These are phyloP conservation scores for Mormyrops attenuatus DNA, from an alignment of 2,797 vertebrate genomes.

Conservation along the genomic window DNA sequence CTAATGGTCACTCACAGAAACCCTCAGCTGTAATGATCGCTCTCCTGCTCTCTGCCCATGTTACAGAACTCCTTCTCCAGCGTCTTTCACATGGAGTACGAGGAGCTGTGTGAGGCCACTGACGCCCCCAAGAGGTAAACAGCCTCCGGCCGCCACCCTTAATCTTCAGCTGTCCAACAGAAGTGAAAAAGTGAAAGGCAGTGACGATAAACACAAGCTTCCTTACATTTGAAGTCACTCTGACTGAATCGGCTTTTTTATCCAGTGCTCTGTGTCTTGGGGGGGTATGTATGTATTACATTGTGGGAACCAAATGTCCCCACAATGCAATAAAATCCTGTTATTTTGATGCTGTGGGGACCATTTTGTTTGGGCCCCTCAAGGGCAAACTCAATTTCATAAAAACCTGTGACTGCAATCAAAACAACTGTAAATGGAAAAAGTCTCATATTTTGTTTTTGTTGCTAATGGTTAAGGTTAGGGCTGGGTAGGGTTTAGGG, in stretches of 20 bases:
- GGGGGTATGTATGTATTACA: not conserved
- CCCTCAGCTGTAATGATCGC: not conserved
- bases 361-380: not conserved
- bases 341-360: not conserved
- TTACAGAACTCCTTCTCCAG: conserved; percentile 91
- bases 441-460: not conserved
- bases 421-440: not conserved
- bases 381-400: not conserved
- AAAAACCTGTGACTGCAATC: not conserved
- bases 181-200: not conserved
- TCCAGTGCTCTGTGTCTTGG: not conserved
- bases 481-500: not conserved
- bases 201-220: not conserved
- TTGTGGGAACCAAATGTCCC: not conserved
- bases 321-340: not conserved
- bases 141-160: not conserved
- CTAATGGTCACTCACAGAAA: not conserved
- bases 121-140: conserved; percentile 76
- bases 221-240: not conserved
- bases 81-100: conserved; percentile 91
- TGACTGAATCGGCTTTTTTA: not conserved
- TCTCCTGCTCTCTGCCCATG: conserved; percentile 20
- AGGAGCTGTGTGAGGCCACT: conserved; percentile 67
- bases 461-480: not conserved
- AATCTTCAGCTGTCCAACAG: not conserved